phyloP scores from a whole-genome alignment of 2,888 invertebrate genomes.

The Microctonus hyperodae region DNA sequence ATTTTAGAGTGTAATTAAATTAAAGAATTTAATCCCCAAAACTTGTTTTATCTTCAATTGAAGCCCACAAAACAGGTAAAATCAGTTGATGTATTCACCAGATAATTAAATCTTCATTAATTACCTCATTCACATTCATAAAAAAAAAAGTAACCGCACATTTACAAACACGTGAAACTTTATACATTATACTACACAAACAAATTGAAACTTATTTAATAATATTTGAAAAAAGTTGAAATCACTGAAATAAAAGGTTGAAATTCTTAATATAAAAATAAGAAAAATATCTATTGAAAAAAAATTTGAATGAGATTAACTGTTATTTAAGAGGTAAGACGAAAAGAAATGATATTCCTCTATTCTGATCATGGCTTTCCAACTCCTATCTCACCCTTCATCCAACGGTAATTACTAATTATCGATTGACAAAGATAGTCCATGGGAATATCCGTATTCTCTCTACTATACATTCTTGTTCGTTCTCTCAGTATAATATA shows the following conservation, averaged over 20 bases:
- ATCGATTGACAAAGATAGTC: constrained; percentile 33
- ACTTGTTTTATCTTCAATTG: too few relatives aligned
- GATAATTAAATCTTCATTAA: too few relatives aligned
- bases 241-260: background rate
- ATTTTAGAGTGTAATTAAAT: too few relatives aligned
- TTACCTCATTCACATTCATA: too few relatives aligned
- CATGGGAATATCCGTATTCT: constrained; percentile 14
- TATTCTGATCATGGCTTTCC: constrained; percentile 13
- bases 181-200: background rate
- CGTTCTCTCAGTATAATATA: background rate
- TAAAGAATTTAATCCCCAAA: too few relatives aligned
- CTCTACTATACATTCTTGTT: too few relatives aligned
- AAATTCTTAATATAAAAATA: background rate
- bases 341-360: constrained; percentile 1
- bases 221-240: background rate
- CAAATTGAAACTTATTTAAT: background rate
- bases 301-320: constrained; percentile 7
- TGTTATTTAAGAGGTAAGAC: constrained; percentile 16
- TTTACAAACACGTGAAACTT: background rate
- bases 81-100: too few relatives aligned
- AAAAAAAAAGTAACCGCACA: too few relatives aligned
- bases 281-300: background rate
- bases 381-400: background rate
- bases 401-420: constrained; percentile 30
- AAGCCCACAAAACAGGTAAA: too few relatives aligned